Base-by-base conservation (phyloP, 2,888 invertebrate genomes). In the Acrocyrtus sp. region DNA sequence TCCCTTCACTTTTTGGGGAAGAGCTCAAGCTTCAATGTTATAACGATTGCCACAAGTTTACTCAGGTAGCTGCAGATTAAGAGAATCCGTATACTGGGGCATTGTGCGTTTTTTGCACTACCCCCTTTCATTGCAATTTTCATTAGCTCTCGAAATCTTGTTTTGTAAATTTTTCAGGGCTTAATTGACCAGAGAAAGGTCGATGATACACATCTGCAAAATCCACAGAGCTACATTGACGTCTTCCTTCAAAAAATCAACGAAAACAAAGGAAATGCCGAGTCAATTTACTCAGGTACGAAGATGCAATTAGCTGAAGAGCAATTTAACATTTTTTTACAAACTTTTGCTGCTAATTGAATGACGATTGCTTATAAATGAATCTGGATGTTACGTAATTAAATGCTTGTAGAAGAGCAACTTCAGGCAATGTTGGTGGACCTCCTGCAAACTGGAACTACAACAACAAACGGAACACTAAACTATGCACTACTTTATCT, bases 181-280 rank as follows among this genome's bases (percentile, higher is more conserved):
- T 34, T 72, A 8, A 39, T 74, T 19, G 65, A 74, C 2, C 69
- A 74, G 27, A 29, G 74, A 43, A 69, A 53, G 62, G 45, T 19
- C 0, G 76, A 66, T 53, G 74, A 73, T 3, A n/a, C 15, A 0
- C 74, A 74, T 19, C 43, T 51, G 29, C 45, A 45, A 3, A 57
- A 69, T 17, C 76, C 76, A 2, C 62, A 73, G 27, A 76, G 65
- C 47, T 76, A 74, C 17, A 67, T 76, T 22, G 76, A 76, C 51
- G 61, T 73, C 1, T 76, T 74, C 53, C 53, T 76, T 2, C 41
- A 74, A 27, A 76, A 76, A 50, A 76, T 76, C 51, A 62, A 76
- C 0, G 73, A 34, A 8, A 34, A 12, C 34, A 21, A 48, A 1
- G 60, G 48, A 6, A 56, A 57, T 53, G 62, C 56, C 60, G n/a